Base-by-base conservation (phyloP, 2,113 vertebrate species). In the Isurus oxyrinchus region DNA sequence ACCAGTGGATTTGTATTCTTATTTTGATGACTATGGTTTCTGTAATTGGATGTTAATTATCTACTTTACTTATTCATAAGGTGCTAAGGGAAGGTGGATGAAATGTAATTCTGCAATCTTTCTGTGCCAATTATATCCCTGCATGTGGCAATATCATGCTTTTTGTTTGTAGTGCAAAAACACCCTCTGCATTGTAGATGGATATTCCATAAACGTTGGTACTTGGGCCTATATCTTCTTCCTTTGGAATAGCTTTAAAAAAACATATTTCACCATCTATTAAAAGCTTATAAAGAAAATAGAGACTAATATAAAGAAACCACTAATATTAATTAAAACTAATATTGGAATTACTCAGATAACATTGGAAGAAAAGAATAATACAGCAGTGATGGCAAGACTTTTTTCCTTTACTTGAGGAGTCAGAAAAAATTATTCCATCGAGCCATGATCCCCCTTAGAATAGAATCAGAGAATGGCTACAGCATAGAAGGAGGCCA, bases 1-100 rank as follows among this genome's bases (percentile, higher is more conserved):
- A 91, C 55, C 88, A 35, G 13, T 91, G 16, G 27, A 16, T 91
- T 55, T 91, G 2, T 96, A 91, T 21, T 66, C 53, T 87, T 61
- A 76, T 94, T 94, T 96, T 88, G 23, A 57, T 63, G 19, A 96
- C 69, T 44, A 49, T 63, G n/a, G 69, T 94, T 96, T 94, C 53
- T 94, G 55, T 79, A 90, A 94, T 94, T 96, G 91, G 67, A 44
- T 94, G 76, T 96, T 96, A 93, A 96, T 96, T 40, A 93, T 59
- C 53, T 6, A 69, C 7, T 94, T 94, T 59, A 94, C n/a, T 94
- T 96, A 44, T 91, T 91, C 53, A 57, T 53, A 49, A 69, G 66
- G 57, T 57, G 67, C 53, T 55, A 40, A 79, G 88, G 67, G 88
- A 76, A 67, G n/a, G 55, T 66, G 66, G 87, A n/a, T 88, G 96